Evolutionary conservation across 2,888 invertebrate species (phyloP), one percentile per base, ranked within the genome.

Genomic region (Tortricodes alternella): DNA sequence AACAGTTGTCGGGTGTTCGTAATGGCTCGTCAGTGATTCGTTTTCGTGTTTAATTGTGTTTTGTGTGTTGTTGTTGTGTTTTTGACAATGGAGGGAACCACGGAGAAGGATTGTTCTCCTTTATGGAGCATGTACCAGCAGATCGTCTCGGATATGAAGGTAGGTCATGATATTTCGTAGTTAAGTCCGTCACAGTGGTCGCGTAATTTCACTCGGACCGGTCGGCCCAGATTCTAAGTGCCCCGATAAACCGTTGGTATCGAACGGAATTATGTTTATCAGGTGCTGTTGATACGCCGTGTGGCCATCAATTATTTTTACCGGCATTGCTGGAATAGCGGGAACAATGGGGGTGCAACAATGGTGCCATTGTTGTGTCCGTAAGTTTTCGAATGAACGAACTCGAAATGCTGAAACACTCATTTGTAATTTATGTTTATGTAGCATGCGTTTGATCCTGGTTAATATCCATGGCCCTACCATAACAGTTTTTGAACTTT

Each of bases 101-200:
- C 87, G 49, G 96, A 96, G 83, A 93, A 96, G 85, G 97, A 97
- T 91, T 96, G 95, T 83, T 96, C 96, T 82, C 97, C 96, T 68
- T 92, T 98, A 77, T 98, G 98, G 86, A 96, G 96, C 79, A 93
- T 98, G 70, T 98, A 98, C 85, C 97, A 98, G 89, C 97, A 97
- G 85, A 97, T 99, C 72, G 95, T 99, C 73, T 95, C 95, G 76
- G 99, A 99, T 85, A 96, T 99, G 96, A 98, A 98, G 96, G 98
- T 98, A 93, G 92, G 93, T 86, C 68, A 66, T 52, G 59, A 58
- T 59, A 61, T 61, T 66, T 57, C 48, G 44, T 55, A 58, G 46
- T 60, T 50, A 24, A 38, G 32, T 29, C 38, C 43, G 29, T 27
- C 56, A 46, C 46, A 46, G 37, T 44, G 43, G 37, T 38, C 50